phyloP scores from a whole-genome alignment of 2,888 invertebrate species.

The Athetis lepigone region DNA sequence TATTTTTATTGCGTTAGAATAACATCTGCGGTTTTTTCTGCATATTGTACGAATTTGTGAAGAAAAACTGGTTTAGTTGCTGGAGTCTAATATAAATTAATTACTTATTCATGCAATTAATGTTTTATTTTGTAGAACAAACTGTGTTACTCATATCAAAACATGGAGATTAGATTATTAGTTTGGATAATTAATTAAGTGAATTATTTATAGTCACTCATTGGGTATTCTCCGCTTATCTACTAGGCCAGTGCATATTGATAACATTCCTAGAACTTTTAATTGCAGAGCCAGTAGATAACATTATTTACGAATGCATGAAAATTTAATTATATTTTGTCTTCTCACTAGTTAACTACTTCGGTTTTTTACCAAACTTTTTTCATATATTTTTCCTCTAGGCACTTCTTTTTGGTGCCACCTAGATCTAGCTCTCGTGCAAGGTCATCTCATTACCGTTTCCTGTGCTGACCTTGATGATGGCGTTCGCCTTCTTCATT shows the following conservation, averaged over 20 bases:
- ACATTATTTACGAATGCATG: slow-evolving; percentile 11
- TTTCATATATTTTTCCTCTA: no score
- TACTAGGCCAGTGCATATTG: slow-evolving; percentile 40
- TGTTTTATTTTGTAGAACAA: slow-evolving; percentile 33
- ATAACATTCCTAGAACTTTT: slow-evolving; percentile 44
- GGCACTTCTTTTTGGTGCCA: no score
- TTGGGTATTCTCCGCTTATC: slow-evolving; percentile 45
- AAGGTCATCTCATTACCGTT: no score
- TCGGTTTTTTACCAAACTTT: no score
- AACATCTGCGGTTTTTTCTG: slow-evolving; percentile 32
- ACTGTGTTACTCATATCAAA: slow-evolving; percentile 29
- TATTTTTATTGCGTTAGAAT: slow-evolving; percentile 32
- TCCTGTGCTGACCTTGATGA: no score
- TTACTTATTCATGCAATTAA: slow-evolving; percentile 32
- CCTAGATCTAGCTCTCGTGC: no score
- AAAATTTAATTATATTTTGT: no score
- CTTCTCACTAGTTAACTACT: no score
- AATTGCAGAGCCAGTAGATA: slow-evolving; percentile 30
- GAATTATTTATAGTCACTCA: slow-evolving; percentile 46
- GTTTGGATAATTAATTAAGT: slow-evolving; percentile 44
- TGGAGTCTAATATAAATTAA: slow-evolving; percentile 9
- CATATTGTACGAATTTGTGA: slow-evolving; percentile 32
- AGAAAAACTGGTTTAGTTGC: slow-evolving; percentile 28
- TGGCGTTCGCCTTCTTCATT: no score
- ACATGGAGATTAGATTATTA: slow-evolving; percentile 46